Evolutionary conservation across 2,797 vertebrate genomes (phyloP).

Genomic region (Lithobates sylvaticus): DNA sequence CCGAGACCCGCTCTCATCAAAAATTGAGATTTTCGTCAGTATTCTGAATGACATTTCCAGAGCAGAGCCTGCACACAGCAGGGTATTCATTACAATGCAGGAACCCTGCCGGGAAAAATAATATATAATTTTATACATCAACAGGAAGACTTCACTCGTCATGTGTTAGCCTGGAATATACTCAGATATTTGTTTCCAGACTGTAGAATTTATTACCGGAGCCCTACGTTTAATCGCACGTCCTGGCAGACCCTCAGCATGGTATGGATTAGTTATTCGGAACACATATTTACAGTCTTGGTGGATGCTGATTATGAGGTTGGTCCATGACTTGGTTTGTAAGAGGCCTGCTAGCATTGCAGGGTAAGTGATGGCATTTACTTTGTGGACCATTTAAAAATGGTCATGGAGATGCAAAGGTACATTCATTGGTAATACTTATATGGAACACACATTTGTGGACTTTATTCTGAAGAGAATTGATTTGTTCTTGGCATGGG

Average conservation of each 20-base stretch:
- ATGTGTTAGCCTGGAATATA: slow-evolving; percentile 33
- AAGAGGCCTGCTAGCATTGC: background rate
- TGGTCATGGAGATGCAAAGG: no score
- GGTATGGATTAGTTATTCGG: slow-evolving; percentile 6
- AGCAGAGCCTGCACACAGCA: slow-evolving; percentile 26
- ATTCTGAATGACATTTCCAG: slow-evolving; percentile 41
- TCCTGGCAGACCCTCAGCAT: slow-evolving; percentile 8
- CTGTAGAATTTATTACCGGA: background rate
- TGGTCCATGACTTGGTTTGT: background rate
- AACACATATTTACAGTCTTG: slow-evolving; percentile 16
- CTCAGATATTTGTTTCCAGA: background rate
- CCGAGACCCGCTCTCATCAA: slow-evolving; percentile 38
- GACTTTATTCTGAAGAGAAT: no score
- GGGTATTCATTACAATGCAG: slow-evolving; percentile 43
- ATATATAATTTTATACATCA: slow-evolving; percentile 47
- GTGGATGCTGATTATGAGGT: background rate
- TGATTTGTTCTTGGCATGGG: no score
- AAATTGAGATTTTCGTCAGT: slow-evolving; percentile 36
- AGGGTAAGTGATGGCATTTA: no score
- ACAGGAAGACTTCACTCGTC: slow-evolving; percentile 29
- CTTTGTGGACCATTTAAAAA: no score
- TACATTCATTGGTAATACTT: no score
- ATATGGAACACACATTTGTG: no score
- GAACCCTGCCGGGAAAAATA: slow-evolving; percentile 48
- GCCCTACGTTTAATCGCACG: slow-evolving; percentile 3